phyloP scores from a whole-genome alignment of 2,888 invertebrate genomes.

The Amaurobius ferox region DNA sequence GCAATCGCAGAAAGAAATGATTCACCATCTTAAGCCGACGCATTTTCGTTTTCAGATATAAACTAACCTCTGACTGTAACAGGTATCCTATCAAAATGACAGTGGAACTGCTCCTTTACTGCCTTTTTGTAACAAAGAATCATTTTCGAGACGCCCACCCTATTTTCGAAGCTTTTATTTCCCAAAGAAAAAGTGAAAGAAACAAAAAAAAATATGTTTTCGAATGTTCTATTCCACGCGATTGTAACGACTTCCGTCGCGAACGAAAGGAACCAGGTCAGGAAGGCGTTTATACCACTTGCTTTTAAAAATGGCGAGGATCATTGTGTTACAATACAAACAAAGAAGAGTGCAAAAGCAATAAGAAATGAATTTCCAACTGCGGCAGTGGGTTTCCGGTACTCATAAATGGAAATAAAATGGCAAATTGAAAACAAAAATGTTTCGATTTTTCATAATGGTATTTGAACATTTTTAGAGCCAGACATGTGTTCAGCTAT shows the following conservation, averaged over 20 bases:
- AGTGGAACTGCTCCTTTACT: neutral
- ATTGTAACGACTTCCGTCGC: neutral
- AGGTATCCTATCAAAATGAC: neutral
- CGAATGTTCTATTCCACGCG: conserved; percentile 10
- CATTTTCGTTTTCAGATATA: too few species aligned
- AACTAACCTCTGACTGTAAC: too few species aligned
- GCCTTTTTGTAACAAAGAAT: neutral
- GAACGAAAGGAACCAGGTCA: neutral
- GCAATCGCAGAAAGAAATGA: too few species aligned
- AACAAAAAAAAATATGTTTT: neutral
- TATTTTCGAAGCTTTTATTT: neutral
- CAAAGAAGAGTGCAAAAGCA: neutral
- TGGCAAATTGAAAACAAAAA: too few species aligned
- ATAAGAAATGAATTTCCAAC: neutral
- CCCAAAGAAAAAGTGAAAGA: neutral
- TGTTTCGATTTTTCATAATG: too few species aligned
- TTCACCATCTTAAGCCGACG: too few species aligned
- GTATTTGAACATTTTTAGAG: too few species aligned
- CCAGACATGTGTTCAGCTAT: too few species aligned
- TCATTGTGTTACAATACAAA: neutral
- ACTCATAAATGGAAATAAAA: neutral
- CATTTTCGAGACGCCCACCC: neutral
- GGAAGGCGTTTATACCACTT: conserved; percentile 8
- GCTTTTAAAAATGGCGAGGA: neutral
- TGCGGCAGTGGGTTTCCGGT: neutral